These are phyloP conservation scores for Rallus crepitans DNA, from an alignment of 2,797 vertebrate species.

Conservation along the genomic window DNA sequence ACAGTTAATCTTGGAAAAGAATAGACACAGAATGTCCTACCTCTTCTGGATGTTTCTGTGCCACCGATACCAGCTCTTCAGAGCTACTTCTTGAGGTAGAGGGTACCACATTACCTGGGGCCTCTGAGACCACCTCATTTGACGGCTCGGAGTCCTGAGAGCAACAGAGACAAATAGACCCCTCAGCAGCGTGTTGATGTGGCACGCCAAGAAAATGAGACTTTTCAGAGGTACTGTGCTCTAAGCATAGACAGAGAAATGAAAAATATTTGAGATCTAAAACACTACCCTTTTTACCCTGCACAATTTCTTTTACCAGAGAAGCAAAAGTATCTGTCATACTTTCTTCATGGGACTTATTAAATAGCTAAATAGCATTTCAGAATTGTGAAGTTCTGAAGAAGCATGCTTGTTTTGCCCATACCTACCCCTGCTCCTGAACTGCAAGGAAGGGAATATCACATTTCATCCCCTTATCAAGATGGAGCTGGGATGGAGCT, in stretches of 20 bases:
- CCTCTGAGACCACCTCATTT: conserved; percentile 77
- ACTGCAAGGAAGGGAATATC: background rate
- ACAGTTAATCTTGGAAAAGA: conserved; percentile 28
- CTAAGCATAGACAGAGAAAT: conserved; percentile 13
- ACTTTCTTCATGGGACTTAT: background rate
- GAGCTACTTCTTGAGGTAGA: conserved; percentile 77
- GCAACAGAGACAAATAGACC: conserved; percentile 75
- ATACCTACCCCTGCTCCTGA: conserved; percentile 3
- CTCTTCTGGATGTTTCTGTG: conserved; percentile 76
- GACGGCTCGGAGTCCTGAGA: conserved; percentile 74
- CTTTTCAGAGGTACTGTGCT: conserved; percentile 13
- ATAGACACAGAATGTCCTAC: conserved; percentile 72
- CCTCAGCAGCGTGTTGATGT: conserved; percentile 59
- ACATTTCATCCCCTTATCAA: background rate
- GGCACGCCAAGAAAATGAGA: conserved; percentile 38
- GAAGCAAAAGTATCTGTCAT: background rate
- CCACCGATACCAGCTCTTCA: conserved; percentile 73
- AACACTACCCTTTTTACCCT: background rate
- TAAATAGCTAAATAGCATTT: background rate
- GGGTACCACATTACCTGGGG: conserved; percentile 69
- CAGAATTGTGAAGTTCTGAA: background rate
- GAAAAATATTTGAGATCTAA: background rate
- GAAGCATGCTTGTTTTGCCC: background rate
- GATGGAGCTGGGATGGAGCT: no score
- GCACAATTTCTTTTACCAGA: background rate